phyloP scores from a whole-genome alignment of 64 coral and sea anemone genomes.

The Acropora yongei region DNA sequence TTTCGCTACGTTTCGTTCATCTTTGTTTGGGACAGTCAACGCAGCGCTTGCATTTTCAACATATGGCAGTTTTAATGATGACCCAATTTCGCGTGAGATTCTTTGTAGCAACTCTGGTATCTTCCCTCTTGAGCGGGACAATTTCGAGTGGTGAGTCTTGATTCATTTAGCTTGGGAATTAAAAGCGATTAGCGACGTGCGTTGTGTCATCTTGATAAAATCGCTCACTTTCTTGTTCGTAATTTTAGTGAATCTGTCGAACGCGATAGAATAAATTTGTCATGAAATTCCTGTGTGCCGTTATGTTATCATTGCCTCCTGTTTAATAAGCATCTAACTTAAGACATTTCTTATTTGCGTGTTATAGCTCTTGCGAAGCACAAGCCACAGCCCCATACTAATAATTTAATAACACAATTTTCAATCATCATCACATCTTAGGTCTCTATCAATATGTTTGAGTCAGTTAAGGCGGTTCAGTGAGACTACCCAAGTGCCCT shows the following conservation, averaged over 20 bases:
- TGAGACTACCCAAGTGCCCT: too few relatives aligned
- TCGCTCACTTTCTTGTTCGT: not conserved
- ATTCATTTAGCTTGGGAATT: not conserved
- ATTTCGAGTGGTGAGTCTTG: not conserved
- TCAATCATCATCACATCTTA: too few relatives aligned
- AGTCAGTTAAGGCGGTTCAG: too few relatives aligned
- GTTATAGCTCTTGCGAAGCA: not conserved
- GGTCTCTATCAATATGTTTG: too few relatives aligned
- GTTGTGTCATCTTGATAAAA: not conserved
- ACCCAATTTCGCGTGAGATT: not conserved
- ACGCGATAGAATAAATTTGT: too few relatives aligned
- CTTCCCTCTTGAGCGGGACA: not conserved
- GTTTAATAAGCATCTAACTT: not conserved
- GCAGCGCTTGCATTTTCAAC: not conserved
- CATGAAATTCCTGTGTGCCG: too few relatives aligned
- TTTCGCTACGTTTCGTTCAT: not conserved
- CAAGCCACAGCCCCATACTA: not conserved
- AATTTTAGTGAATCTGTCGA: too few relatives aligned
- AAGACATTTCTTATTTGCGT: not conserved
- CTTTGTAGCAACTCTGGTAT: constrained; percentile 1
- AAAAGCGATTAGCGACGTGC: too few relatives aligned
- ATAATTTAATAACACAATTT: too few relatives aligned
- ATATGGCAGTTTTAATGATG: not conserved
- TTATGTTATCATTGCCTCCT: not conserved
- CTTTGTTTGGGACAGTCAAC: not conserved